Evolutionary conservation across 1,140 invertebrate genomes (phyloP), one percentile per base, ranked within the genome.

Genomic region (Zophobas atratus): DNA sequence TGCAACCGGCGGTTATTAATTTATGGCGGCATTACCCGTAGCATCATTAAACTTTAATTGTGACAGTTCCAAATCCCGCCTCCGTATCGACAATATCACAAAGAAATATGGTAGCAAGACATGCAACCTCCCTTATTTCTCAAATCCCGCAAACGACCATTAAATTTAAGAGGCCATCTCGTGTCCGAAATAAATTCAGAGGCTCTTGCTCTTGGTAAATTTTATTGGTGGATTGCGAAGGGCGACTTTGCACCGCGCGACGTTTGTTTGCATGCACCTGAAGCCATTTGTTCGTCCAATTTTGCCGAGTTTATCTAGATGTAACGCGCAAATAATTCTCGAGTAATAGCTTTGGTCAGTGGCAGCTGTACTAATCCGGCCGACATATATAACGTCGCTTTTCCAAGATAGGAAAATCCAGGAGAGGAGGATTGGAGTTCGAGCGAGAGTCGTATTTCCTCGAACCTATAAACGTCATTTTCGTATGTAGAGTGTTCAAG

Each of bases 401-500:
- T 77, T 48, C 70, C 63, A 77, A 77, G 76, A 77, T 77, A 77
- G 76, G 76, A 77, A 77, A 77, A 77, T 77, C 76, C 76, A 43
- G 70, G 71, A 77, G 55, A 57, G 49, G 76, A 43, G 76, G 71
- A 77, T 77, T 72, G 76, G 76, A 55, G 55, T 76, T 81, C 75
- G 72, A 80, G 73, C 76, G 38, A 33, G 57, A 70, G 34, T 63
- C 79, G 72, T 77, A 80, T 77, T 77, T 79, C 73, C 55, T 70
- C 74, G 74, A 49, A 75, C 71, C 57, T 75, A 80, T 80, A 80
- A 80, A 80, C 72, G 79, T 80, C 77, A 76, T 76, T 80, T 75
- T 77, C 77, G 63, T 75, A 80, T 78, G 74, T 77, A 78, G 74
- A 63, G 74, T 78, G 70, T 73, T 73, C 76, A 43, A 51, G 56